Base-by-base conservation (phyloP, 2,888 invertebrate genomes). In the Coleophora flavipennella region DNA sequence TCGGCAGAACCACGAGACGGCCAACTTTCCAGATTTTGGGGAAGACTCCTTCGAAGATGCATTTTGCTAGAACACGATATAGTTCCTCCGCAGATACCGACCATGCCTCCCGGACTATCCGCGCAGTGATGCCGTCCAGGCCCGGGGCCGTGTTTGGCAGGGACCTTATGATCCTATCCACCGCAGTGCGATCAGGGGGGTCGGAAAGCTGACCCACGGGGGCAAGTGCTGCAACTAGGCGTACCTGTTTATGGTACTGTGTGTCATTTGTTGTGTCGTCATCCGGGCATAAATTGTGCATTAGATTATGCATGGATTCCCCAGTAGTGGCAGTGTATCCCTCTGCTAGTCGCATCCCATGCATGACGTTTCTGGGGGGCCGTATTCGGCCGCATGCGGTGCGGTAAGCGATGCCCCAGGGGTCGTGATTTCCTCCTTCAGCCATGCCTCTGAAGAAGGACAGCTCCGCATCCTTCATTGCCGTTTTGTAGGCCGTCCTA, bases 251-350 rank as follows among this genome's bases (percentile, higher is more conserved):
- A 35, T 62, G 63, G 12, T 55, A 52, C 0, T 3, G 11, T 0
- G 53, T 25, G 39, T 62, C 59, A 1, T 0, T 1, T 0, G 29
- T 1, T 0, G 7, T n/a, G 2, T 49, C 40, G n/a, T 61, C 60
- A 25, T 60, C 62, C 0, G 58, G 62, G 28, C 55, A 65, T 1
- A 63, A 39, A 0, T 51, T 40, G 0, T 1, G 0, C 2, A 62
- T 25, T 1, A 62, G 35, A 0, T 33, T 31, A 1, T 3, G 8
- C 49, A 53, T 53, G 1, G 58, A 45, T 3, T 32, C 42, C 0
- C 31, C 45, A 1, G 43, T 40, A 3, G 39, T 38, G 3, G n/a
- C 37, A 0, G 53, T 13, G 11, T 3, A 35, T 0, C 46, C 44
- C 1, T 45, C 45, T 1, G 28, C 35, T 0, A 48, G 34, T 1